phyloP scores from a whole-genome alignment of 2,888 invertebrate species.

The Spodoptera exigua region DNA sequence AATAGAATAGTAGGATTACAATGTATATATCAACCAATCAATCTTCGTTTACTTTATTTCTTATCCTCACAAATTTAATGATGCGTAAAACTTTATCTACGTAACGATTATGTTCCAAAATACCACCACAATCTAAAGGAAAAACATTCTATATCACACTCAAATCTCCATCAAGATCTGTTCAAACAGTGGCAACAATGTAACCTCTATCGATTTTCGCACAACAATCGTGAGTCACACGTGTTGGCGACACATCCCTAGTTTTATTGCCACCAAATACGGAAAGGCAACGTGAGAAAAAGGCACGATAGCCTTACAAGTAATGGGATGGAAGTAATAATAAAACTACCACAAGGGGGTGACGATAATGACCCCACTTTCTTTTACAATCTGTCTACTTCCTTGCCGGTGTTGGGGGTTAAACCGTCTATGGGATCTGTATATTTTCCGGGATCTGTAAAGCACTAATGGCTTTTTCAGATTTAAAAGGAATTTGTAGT shows the following conservation, averaged over 20 bases:
- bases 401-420: too few species aligned
- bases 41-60: too few species aligned
- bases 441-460: too few species aligned
- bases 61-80: too few species aligned
- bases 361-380: constrained; percentile 52
- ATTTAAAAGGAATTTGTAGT: too few species aligned
- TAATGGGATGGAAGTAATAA: constrained; percentile 52
- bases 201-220: constrained; percentile 18
- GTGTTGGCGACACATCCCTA: constrained; percentile 34
- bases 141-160: not conserved
- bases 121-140: too few species aligned
- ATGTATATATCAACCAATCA: too few species aligned
- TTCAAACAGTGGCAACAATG: constrained; percentile 1
- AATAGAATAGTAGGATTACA: too few species aligned
- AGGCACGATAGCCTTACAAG: constrained; percentile 49
- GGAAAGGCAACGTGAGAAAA: constrained; percentile 54
- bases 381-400: constrained; percentile 38
- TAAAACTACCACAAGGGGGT: constrained; percentile 51
- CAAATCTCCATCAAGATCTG: constrained; percentile 5
- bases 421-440: too few species aligned
- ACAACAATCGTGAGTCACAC: constrained; percentile 28
- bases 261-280: constrained; percentile 51
- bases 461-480: too few species aligned
- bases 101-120: too few species aligned
- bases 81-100: too few species aligned